Evolutionary conservation across 30 jellyfish, hydroid and myxozoan species (phyloP), one percentile per base, ranked within the genome.

Genomic region (Catostylus mosaicus): DNA sequence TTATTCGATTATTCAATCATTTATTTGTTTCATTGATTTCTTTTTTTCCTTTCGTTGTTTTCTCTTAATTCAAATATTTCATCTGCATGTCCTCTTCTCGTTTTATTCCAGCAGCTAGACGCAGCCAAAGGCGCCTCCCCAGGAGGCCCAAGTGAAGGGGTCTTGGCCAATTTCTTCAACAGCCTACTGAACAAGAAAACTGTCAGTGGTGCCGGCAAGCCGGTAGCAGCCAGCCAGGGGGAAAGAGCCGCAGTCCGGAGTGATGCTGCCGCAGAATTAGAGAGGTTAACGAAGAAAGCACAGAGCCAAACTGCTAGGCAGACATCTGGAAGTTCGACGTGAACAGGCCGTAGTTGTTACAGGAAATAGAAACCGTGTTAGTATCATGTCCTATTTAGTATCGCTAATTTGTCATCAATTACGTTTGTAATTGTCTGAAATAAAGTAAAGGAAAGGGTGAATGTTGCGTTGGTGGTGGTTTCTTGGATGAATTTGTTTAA

Each of bases 251-350:
- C 94, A 11, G 87, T 46, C 23, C 81, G 98, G 67, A 88, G 99
- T 35, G 99, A 89, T 60, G 96, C 92, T 30, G 98, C 95, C n/a
- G 99, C 99, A 12, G 99, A 95, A 79, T 97, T 95, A 9, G 99
- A 95, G 71, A 69, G 95, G 36, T 62, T 95, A 90, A 76, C 97
- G 27, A 86, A 83, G 71, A 91, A 91, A 73, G 80, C 98, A 1
- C 89, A 76, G 51, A 64, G 82, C 66, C 86, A 84, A 54, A 67
- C 36, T n/a, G 43, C 54, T 26, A 78, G 89, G 45, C 82, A 72
- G 6, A 59, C 96, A 26, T 65, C 83, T 14, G 96, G 90, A 62
- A 70, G 85, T 43, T 71, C 93, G 29, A 83, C 93, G 93, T 80
- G 67, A 67, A 30, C 26, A 30, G 51, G 27, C 27, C 3, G 30